Evolutionary conservation across 1,140 invertebrate species (phyloP).

Genomic region (Drosophila nasuta): DNA sequence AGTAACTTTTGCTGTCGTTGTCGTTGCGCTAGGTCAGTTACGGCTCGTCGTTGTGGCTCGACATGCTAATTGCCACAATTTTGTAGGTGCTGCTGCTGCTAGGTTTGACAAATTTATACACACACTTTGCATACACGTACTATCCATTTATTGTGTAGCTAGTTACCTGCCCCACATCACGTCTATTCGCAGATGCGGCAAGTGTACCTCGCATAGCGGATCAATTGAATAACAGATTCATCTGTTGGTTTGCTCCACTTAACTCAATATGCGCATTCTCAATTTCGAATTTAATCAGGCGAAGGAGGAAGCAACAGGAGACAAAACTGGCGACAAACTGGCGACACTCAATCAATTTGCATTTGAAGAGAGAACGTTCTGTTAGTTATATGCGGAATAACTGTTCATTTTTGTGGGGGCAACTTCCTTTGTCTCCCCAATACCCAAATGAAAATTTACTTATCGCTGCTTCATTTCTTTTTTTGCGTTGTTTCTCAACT

Average conservation of each 20-base stretch:
- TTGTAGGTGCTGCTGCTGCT: slow-evolving; percentile 10
- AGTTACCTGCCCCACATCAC: slow-evolving; percentile 7
- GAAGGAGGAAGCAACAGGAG: slow-evolving; percentile 4
- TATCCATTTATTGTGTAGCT: not conserved
- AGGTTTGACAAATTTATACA: slow-evolving; percentile 5
- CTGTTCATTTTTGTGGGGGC: slow-evolving; percentile 57
- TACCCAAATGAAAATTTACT: slow-evolving; percentile 17
- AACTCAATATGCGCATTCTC: slow-evolving; percentile 61
- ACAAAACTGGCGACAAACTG: slow-evolving; percentile 47
- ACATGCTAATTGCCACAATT: slow-evolving; percentile 24
- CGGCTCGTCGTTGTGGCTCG: not conserved
- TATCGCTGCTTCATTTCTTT: not conserved
- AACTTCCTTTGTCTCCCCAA: slow-evolving; percentile 66
- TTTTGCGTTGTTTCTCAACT: slow-evolving; percentile 76
- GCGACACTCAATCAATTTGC: slow-evolving; percentile 54
- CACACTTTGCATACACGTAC: slow-evolving; percentile 16
- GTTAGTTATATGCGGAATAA: slow-evolving; percentile 42
- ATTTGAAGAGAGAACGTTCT: slow-evolving; percentile 52
- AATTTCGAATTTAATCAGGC: slow-evolving; percentile 15
- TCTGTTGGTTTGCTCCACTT: slow-evolving; percentile 67
- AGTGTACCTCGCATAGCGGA: slow-evolving; percentile 26
- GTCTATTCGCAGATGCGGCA: slow-evolving; percentile 1
- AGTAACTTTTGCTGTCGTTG: slow-evolving; percentile 5
- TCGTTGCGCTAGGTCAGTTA: slow-evolving; percentile 52
- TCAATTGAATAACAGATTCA: slow-evolving; percentile 44